Conservation (phyloP, 2,113 vertebrate genomes). For the Manacus vitellinus region DNA sequence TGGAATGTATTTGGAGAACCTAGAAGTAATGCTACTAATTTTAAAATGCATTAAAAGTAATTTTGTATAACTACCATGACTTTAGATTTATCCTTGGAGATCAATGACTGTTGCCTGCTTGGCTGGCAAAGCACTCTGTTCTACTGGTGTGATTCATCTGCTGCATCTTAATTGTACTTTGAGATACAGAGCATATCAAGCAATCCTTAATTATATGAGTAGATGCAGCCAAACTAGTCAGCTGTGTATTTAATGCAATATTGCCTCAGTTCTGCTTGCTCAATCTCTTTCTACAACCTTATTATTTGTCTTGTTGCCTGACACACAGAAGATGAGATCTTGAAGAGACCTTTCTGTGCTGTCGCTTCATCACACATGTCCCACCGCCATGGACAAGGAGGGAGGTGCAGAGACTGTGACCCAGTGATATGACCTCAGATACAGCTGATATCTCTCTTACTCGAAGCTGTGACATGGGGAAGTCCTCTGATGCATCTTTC, state of each 20-base stretch:
- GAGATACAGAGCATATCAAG: constrained; percentile 29
- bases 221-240: constrained; percentile 11
- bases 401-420: not conserved
- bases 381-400: not conserved
- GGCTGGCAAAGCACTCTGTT: not conserved
- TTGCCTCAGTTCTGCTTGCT: constrained; percentile 27
- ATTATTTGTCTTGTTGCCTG: not conserved
- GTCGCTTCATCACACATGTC: not conserved
- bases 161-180: not conserved
- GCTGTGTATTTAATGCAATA: constrained; percentile 22
- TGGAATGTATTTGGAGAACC: not conserved
- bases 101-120: not conserved
- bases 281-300: not conserved
- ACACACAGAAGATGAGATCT: not conserved
- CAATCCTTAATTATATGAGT: constrained; percentile 6
- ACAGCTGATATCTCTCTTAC: not conserved
- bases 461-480: not conserved
- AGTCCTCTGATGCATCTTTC: not conserved
- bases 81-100: not conserved
- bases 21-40: not conserved
- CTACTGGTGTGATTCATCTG: not conserved
- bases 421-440: not conserved
- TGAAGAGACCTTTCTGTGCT: not conserved
- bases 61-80: not conserved
- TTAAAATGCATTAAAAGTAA: not conserved